Base-by-base conservation (phyloP, 2,113 vertebrate genomes). In the Egretta garzetta region DNA sequence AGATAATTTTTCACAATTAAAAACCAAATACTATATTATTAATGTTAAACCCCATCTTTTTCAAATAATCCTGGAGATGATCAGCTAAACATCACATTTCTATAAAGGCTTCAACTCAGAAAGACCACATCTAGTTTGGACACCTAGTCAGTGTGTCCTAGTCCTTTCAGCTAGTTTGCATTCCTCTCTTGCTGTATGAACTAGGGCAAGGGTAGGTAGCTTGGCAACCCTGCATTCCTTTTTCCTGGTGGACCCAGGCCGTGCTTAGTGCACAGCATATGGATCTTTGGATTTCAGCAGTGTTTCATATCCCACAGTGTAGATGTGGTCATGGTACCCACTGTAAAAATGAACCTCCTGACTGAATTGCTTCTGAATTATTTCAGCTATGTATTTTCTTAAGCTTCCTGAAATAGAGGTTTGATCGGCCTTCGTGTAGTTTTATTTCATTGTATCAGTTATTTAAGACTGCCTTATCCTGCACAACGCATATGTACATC, bases 241-340 rank as follows among this genome's bases (percentile, higher is more conserved):
- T 82, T 12, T 71, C 24, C 37, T 30, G 50, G 4, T 15, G 20
- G 18, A 94, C 21, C 30, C 66, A 55, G 37, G 28, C 37, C 11
- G 10, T 17, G 50, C 8, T 41, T 9, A 21, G 2, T 8, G 16
- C 15, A 23, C 6, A 56, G 14, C 32, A 32, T 3, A 4, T 0
- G 20, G 63, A 45, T 16, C 37, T 67, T n/a, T 22, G 45, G 15
- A 39, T 49, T 82, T 64, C 21, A 52, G 53, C 8, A 73, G 15
- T 8, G 41, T 47, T 83, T 80, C 67, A 18, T 15, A 39, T n/a
- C 16, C 5, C 26, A 39, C n/a, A 33, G 19, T 14, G 23, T 43
- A 58, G 22, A 33, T 33, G 15, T 55, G 43, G 13, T 35, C 60
- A 41, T 1, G 1, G 14, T 45, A 81, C 10, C 6, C 5, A 1